Evolutionary conservation across 2,888 invertebrate species (phyloP), one percentile per base, ranked within the genome.

Genomic region (Pycnomerus fuliginosus): DNA sequence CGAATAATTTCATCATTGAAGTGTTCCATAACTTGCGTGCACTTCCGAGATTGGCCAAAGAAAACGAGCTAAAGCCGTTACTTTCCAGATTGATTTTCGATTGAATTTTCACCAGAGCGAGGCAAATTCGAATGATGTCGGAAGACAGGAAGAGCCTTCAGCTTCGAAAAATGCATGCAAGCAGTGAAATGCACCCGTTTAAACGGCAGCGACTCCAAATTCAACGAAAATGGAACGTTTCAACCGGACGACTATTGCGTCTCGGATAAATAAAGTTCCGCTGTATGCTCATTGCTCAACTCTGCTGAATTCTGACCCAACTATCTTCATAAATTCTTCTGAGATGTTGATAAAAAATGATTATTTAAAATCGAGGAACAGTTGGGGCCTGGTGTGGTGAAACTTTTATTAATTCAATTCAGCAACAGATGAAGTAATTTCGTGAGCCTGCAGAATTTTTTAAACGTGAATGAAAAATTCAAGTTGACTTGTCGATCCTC

Each of bases 1-100:
- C 64, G 54, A 63, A 61, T 65, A 65, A 67, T 67, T 67, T 65
- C 62, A 64, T 67, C 64, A 65, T 65, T 63, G 65, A 65, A 65
- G 65, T 60, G 62, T 58, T 56, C 56, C 64, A 61, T 64, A 66
- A 66, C 58, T 62, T 57, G 61, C 53, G 54, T 64, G 63, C 62
- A 62, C 55, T 59, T 51, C 56, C 56, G 50, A 60, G 60, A 61
- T 64, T 64, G 62, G 55, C 50, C 55, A 34, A 35, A 44, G 30
- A 38, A 40, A 20, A 44, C 29, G 42, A 41, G 39, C 39, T 39
- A 38, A 40, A 45, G 46, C 51, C 52, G 55, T 58, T 61, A 50
- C 58, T n/a, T 58, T 56, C 46, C 52, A 57, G 60, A 67, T 65
- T 64, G 67, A 67, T 67, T 66, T 67, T 65, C 65, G 60, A 67